These are phyloP conservation scores for Ariopsis seemanni DNA, from an alignment of 2,113 vertebrate genomes.

Conservation along the genomic window DNA sequence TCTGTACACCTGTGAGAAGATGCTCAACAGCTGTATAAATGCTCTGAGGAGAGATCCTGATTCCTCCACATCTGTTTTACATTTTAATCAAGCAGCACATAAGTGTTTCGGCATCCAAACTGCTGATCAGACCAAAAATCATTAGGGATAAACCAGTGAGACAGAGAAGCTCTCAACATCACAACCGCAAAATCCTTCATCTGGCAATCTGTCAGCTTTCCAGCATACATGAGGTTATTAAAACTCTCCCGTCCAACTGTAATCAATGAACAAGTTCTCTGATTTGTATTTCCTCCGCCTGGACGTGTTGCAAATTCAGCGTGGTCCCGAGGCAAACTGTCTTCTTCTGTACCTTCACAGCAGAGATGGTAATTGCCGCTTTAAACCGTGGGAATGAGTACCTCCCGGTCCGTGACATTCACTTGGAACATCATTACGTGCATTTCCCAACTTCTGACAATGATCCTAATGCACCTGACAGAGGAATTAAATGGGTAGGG, in stretches of 20 bases:
- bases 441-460: slow-evolving; percentile 48
- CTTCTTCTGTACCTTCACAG: slow-evolving; percentile 28
- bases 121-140: slow-evolving; percentile 12
- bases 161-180: not conserved
- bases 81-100: slow-evolving; percentile 34
- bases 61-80: slow-evolving; percentile 33
- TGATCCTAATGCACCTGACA: slow-evolving; percentile 54
- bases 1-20: slow-evolving; percentile 13
- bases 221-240: slow-evolving; percentile 7
- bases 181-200: slow-evolving; percentile 20
- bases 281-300: not conserved
- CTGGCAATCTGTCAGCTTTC: slow-evolving; percentile 36
- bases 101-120: not conserved
- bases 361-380: slow-evolving; percentile 45
- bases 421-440: slow-evolving; percentile 43
- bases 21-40: slow-evolving; percentile 9
- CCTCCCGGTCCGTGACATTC: slow-evolving; percentile 42
- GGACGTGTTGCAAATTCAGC: slow-evolving; percentile 9
- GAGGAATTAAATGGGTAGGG: slow-evolving; percentile 48
- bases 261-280: slow-evolving; percentile 35
- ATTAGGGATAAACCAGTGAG: slow-evolving; percentile 21
- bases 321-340: not conserved
- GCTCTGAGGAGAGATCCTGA: not conserved
- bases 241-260: slow-evolving; percentile 9
- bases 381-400: slow-evolving; percentile 34